A percentile compares a stretch with the other conserved stretches of the same genome.
Evolutionary conservation across 2,888 invertebrate genomes (phyloP).

Genomic region (Lapara coniferarum): DNA sequence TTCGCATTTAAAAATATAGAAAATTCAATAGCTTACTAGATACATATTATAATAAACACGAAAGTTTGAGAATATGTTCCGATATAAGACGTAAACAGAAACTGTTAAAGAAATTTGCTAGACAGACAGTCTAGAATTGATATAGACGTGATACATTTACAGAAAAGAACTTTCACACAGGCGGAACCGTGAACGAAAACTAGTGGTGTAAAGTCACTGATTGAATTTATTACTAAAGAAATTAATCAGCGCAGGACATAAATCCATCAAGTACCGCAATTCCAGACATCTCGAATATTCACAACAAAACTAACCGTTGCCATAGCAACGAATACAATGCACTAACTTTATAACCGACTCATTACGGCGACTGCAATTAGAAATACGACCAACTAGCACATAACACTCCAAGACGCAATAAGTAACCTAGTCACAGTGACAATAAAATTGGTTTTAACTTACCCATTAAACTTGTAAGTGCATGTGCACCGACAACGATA

Average conservation of each 20-base stretch:
- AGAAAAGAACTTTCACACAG: too few species aligned
- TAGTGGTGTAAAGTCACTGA: too few species aligned
- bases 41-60: too few species aligned
- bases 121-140: too few species aligned
- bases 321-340: slow-evolving; percentile 58
- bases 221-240: too few species aligned
- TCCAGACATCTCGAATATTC: slow-evolving; percentile 1
- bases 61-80: too few species aligned
- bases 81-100: too few species aligned
- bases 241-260: neutral
- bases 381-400: slow-evolving; percentile 28
- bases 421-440: slow-evolving; percentile 28
- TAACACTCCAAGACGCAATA: slow-evolving; percentile 28
- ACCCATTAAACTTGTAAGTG: slow-evolving; percentile 8
- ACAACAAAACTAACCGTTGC: slow-evolving; percentile 37
- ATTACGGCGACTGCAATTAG: slow-evolving; percentile 58
- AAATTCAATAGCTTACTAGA: too few species aligned
- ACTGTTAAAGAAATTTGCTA: too few species aligned
- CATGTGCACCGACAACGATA: slow-evolving; percentile 20
- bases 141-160: too few species aligned
- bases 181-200: too few species aligned
- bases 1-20: too few species aligned
- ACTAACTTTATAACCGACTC: slow-evolving; percentile 54
- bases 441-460: slow-evolving; percentile 31
- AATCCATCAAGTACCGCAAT: slow-evolving; percentile 3